Base-by-base conservation (phyloP, 2,113 vertebrate species). In the Nothocercus nigrocapillus region DNA sequence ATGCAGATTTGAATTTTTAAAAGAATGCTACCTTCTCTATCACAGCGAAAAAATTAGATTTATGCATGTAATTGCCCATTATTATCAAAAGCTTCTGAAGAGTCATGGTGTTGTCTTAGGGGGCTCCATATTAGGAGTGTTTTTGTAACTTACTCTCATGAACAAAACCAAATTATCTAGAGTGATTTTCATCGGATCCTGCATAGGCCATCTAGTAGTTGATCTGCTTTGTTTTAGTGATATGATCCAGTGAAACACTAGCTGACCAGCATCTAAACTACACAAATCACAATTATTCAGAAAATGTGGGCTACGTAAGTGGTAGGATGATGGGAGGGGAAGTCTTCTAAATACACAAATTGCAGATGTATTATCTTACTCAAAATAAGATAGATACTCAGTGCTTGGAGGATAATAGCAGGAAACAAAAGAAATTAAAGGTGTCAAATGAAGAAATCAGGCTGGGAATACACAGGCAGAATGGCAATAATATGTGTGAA, bases 361-460 rank as follows among this genome's bases (percentile, higher is more conserved):
- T 85, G 84, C 34, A 68, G 66, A 51, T 16, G 0, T 9, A 14
- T 1, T 68, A 11, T 66, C 42, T 53, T 90, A 51, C 40, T 62
- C 53, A 58, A 53, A 81, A 58, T 13, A 56, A 68, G 64, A 75
- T 61, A 51, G 44, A 81, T 86, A 42, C 66, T 90, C 38, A 58
- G 1, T 49, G 83, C 36, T 74, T 80, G 84, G 47, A 90, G 74
- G 36, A 5, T 54, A 76, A 78, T 1, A 79, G 85, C 36, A 90
- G 69, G 77, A 95, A 88, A n/a, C 78, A 58, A 51, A 94, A 90
- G 64, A 91, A 96, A 96, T 89, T 72, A 90, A 93, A 86, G 85
- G 80, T 92, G 88, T 76, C 88, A 89, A 38, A 93, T 22, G 58
- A 79, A 86, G 77, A 73, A 84, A 76, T 82, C 1, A 0, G 67